Percentiles rank a stretch among this genome's conserved stretches.
phyloP scores from a whole-genome alignment of 37 sponge, comb jelly and placozoan species.

The Theonella swinhoei region DNA sequence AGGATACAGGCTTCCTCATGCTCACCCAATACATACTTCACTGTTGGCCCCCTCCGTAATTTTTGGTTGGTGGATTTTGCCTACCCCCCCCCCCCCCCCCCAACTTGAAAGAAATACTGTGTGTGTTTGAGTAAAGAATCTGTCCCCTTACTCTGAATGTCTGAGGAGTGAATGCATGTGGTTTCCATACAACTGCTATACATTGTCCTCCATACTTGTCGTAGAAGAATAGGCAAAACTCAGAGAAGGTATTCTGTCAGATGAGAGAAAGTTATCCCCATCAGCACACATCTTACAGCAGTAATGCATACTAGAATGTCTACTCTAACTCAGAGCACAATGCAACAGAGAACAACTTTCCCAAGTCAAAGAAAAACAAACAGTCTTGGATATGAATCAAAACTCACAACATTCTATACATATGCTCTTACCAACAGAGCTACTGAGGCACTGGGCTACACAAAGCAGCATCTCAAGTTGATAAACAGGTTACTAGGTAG shows the following conservation, averaged over 20 bases:
- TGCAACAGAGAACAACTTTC: no score
- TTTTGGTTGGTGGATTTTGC: no score
- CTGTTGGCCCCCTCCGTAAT: no score
- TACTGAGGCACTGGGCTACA: neutral
- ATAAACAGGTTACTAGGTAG: no score
- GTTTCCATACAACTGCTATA: conserved; percentile 91
- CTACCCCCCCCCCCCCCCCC: no score
- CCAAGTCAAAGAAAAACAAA: neutral
- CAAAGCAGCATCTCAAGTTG: neutral
- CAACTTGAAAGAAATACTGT: neutral
- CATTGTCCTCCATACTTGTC: conserved; percentile 82
- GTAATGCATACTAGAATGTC: neutral
- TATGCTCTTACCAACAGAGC: neutral
- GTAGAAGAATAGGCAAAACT: conserved; percentile 91
- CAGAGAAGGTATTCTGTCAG: conserved; percentile 67
- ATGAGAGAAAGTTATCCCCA: neutral
- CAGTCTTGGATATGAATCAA: neutral
- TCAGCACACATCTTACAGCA: neutral
- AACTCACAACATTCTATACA: no score
- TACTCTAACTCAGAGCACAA: neutral
- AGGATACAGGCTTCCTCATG: no score
- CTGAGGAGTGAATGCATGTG: conserved; percentile 44
- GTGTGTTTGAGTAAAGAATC: neutral
- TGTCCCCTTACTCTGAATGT: conserved; percentile 72
- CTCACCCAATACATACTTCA: no score